Evolutionary conservation across 2,113 vertebrate species (phyloP), one percentile per base, ranked within the genome.

Genomic region (Pterophyllum scalare): DNA sequence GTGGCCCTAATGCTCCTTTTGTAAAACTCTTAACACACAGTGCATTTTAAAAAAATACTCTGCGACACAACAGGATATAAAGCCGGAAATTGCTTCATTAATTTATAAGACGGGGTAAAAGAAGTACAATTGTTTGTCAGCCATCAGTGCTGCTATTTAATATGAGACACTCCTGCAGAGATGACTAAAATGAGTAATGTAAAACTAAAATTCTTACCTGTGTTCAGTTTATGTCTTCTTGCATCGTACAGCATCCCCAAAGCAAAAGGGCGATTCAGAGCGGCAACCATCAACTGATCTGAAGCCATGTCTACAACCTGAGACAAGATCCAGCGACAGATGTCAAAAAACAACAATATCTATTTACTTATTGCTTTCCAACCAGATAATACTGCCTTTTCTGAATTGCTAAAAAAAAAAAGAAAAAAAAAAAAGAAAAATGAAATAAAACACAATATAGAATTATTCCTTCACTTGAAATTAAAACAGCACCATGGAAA

Each of bases 191-290:
- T 4, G 11, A 62, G 31, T 20, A 7, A 62, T n/a, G 5, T 38
- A 19, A 46, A 14, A 46, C 43, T 46, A 46, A 14, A 5, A 14
- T 20, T 19, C 24, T 59, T 56, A 76, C 81, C 49, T 77, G 74
- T 56, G 17, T 31, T n/a, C n/a, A 77, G 19, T 77, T 77, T 2
- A 46, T 84, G 24, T 33, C 2, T 40, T 4, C 35, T 7, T 15
- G 52, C 59, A 10, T 80, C 17, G 17, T 81, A 76, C 2, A 81
- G 31, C 70, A 67, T 76, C 28, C 83, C 83, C 3, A 85, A 10
- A n/a, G 78, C 72, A 43, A 85, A 85, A n/a, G 78, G 54, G 49
- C 60, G 70, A 38, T 78, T 59, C 38, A 85, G 54, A 3, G 70
- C 83, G 15, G 76, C 12, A 7, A 75, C 15, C 19, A 6, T 9